Conservation (phyloP, 2,888 invertebrate species). For the Maniola hyperantus region DNA sequence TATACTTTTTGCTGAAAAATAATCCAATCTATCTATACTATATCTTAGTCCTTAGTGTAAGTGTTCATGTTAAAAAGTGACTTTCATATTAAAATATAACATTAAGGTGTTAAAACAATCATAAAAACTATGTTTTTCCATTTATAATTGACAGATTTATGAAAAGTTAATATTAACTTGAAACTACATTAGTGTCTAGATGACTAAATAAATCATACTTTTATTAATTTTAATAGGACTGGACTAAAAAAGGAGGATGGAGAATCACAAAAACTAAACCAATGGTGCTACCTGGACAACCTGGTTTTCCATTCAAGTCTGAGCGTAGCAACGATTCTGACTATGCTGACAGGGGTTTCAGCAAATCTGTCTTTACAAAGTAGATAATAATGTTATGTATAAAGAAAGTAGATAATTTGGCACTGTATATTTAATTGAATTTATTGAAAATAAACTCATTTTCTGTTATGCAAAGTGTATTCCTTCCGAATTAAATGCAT, state of each 20-base stretch:
- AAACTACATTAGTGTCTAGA: no score
- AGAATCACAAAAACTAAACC: slow-evolving; percentile 81
- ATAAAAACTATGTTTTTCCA: no score
- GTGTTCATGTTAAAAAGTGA: no score
- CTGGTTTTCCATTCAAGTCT: slow-evolving; percentile 85
- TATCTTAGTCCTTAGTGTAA: neutral
- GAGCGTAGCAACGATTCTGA: slow-evolving; percentile 83
- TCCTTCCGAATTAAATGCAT: slow-evolving; percentile 95
- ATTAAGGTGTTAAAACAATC: no score
- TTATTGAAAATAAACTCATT: slow-evolving; percentile 33
- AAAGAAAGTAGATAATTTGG: slow-evolving; percentile 15
- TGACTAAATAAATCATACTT: no score
- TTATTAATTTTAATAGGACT: slow-evolving; percentile 82
- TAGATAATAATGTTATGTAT: slow-evolving; percentile 16
- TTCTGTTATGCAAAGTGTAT: slow-evolving; percentile 91
- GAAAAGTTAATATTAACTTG: no score
- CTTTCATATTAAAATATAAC: no score
- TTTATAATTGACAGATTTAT: no score
- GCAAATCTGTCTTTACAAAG: slow-evolving; percentile 76
- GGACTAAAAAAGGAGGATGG: slow-evolving; percentile 90
- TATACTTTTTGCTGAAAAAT: neutral
- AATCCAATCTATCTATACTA: neutral
- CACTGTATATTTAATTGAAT: slow-evolving; percentile 24
- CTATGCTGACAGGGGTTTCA: slow-evolving; percentile 89
- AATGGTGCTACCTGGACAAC: slow-evolving; percentile 86